phyloP scores from a whole-genome alignment of 23 tunicate species.

The Ciona savignyi region DNA sequence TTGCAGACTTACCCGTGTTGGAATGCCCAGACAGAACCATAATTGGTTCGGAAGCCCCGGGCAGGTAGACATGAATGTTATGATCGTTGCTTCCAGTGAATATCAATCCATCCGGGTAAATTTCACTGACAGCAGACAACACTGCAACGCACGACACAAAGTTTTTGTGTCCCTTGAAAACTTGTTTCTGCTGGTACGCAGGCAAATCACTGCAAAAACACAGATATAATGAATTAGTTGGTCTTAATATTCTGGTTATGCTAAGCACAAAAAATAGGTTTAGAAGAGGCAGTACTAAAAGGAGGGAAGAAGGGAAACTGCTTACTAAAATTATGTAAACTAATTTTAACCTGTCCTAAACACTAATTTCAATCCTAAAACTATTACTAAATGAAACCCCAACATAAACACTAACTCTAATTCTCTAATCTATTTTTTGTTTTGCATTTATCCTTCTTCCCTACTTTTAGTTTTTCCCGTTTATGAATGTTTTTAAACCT shows the following conservation, averaged over 20 bases:
- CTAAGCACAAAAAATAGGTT: not conserved
- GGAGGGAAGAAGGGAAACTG: no score
- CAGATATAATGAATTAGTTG: not conserved
- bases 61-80: slow-evolving; percentile 27
- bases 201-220: not conserved
- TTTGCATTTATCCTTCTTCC: no score
- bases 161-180: slow-evolving; percentile 53
- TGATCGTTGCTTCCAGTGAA: slow-evolving; percentile 78
- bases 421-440: no score
- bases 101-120: slow-evolving; percentile 60
- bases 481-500: no score
- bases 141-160: slow-evolving; percentile 68
- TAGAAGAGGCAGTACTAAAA: no score
- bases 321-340: no score
- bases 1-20: slow-evolving; percentile 50
- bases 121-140: slow-evolving; percentile 22
- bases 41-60: slow-evolving; percentile 17
- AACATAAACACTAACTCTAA: no score
- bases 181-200: slow-evolving; percentile 15
- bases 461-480: no score
- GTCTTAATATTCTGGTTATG: not conserved
- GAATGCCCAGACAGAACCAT: slow-evolving; percentile 36
- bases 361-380: no score
- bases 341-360: no score
- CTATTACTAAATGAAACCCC: no score